Percentiles rank a stretch among this genome's conserved stretches.
phyloP scores from a whole-genome alignment of 2,113 vertebrate species.

The Apus apus region DNA sequence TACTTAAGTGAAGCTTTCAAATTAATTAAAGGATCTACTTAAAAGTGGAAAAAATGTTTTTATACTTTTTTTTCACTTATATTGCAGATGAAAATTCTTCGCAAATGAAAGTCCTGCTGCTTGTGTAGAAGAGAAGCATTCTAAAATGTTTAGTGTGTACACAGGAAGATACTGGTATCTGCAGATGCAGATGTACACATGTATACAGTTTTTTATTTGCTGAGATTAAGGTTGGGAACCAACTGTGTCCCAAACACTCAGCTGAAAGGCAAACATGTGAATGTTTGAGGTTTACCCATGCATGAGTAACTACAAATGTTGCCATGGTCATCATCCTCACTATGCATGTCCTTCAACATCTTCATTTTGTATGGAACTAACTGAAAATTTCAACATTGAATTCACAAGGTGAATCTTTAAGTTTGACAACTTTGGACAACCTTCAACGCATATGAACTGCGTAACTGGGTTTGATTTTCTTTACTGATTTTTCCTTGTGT shows the following conservation, averaged over 20 bases:
- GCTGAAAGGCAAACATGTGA: fast-evolving
- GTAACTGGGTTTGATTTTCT: neutral
- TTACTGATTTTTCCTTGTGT: neutral
- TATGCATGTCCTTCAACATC: neutral
- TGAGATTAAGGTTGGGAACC: neutral
- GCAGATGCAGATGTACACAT: neutral
- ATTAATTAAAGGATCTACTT: neutral
- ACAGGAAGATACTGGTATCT: neutral
- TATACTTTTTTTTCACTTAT: neutral
- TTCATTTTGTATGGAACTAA: neutral
- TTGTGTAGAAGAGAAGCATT: neutral
- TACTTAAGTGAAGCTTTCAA: neutral
- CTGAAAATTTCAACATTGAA: neutral
- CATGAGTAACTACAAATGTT: neutral
- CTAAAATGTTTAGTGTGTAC: neutral
- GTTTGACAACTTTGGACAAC: neutral
- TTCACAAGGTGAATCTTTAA: neutral
- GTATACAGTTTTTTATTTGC: neutral
- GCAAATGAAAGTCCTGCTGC: neutral
- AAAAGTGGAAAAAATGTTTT: neutral
- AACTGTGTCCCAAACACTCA: neutral
- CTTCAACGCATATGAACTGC: neutral
- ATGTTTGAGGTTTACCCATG: neutral
- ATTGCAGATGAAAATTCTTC: neutral
- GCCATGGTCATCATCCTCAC: neutral